phyloP scores from a whole-genome alignment of 2,113 vertebrate species.

The Sinocyclocheilus grahami region DNA sequence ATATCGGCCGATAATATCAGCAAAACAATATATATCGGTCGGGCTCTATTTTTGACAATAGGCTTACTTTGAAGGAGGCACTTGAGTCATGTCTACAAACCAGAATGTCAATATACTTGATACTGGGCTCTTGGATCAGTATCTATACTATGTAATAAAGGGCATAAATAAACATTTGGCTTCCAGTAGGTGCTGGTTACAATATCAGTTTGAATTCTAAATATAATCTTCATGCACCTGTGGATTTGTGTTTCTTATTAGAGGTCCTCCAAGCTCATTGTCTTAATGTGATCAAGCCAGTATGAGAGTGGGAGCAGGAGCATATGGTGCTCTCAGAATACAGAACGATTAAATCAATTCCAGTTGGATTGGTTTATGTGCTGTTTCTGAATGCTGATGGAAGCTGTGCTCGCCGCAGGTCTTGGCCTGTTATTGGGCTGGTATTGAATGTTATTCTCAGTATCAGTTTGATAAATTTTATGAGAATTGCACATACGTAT shows the following conservation, averaged over 20 bases:
- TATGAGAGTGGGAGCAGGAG: slow-evolving; percentile 31
- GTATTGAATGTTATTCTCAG: slow-evolving; percentile 43
- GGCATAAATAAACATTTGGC: background rate
- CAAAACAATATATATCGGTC: too few relatives aligned
- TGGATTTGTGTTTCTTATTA: slow-evolving; percentile 30
- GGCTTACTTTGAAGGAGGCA: background rate
- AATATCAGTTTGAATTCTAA: slow-evolving; percentile 1
- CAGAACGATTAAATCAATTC: slow-evolving; percentile 49
- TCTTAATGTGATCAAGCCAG: slow-evolving; percentile 56
- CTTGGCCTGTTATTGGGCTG: slow-evolving; percentile 39
- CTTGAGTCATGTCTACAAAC: background rate
- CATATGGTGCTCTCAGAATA: slow-evolving; percentile 58
- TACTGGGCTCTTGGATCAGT: background rate
- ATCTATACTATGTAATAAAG: background rate
- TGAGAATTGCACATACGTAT: slow-evolving; percentile 26
- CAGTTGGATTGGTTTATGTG: slow-evolving; percentile 38
- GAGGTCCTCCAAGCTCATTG: slow-evolving; percentile 56
- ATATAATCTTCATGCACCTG: background rate
- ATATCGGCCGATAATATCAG: too few relatives aligned
- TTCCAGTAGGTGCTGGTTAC: background rate
- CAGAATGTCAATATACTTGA: background rate
- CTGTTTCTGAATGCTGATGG: slow-evolving; percentile 38
- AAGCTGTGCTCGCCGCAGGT: slow-evolving; percentile 26
- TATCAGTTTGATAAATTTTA: slow-evolving; percentile 32
- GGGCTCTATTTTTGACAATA: background rate